Conservation (phyloP, 1,140 invertebrate species). For the Branchinecta lindahli region DNA sequence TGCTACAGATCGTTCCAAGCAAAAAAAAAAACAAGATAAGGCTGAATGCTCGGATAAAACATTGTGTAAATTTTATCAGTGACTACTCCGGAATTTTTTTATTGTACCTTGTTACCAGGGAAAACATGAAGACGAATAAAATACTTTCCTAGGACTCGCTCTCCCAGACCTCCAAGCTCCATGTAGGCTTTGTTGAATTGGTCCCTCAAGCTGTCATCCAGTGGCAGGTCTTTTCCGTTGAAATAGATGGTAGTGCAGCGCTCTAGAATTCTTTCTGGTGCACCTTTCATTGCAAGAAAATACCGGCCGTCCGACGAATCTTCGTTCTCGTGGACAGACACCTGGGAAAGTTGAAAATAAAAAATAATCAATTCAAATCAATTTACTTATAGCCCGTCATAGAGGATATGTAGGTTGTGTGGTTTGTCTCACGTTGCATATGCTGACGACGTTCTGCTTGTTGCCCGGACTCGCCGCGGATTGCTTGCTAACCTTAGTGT, state of each 20-base stretch:
- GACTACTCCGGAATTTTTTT: not conserved
- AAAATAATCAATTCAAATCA: not conserved
- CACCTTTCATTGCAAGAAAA: slow-evolving; percentile 40
- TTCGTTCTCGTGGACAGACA: slow-evolving; percentile 44
- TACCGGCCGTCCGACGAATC: slow-evolving; percentile 37
- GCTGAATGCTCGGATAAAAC: too few relatives aligned
- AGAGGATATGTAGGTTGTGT: too few relatives aligned
- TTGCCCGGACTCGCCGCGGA: too few relatives aligned
- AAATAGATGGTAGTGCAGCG: slow-evolving; percentile 53
- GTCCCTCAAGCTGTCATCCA: slow-evolving; percentile 43
- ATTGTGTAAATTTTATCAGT: not conserved
- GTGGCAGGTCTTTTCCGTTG: slow-evolving; percentile 41
- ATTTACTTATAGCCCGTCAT: too few relatives aligned
- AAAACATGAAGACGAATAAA: not conserved
- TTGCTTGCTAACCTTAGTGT: too few relatives aligned
- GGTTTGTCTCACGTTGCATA: too few relatives aligned
- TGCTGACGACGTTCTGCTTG: too few relatives aligned
- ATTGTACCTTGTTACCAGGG: too few relatives aligned
- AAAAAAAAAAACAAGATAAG: too few relatives aligned
- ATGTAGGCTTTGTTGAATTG: slow-evolving; percentile 55
- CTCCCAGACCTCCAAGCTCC: slow-evolving; percentile 65
- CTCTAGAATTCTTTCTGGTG: slow-evolving; percentile 72
- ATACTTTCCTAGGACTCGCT: slow-evolving; percentile 48
- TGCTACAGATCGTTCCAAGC: too few relatives aligned
- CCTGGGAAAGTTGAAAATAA: slow-evolving; percentile 23